Evolutionary conservation across 2,888 invertebrate genomes (phyloP).

Genomic region (Cryptops parisi): DNA sequence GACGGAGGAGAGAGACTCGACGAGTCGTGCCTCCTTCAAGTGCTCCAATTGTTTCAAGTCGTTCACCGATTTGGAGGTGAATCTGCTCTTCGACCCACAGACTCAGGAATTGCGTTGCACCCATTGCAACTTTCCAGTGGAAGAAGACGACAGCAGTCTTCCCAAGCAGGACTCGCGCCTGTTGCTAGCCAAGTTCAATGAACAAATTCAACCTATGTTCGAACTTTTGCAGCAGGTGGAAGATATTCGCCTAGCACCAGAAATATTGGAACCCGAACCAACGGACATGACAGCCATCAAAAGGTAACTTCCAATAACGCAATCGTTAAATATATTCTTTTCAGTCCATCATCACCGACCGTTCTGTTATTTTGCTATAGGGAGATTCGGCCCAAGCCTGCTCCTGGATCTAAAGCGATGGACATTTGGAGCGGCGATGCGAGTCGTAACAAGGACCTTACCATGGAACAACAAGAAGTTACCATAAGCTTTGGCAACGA

Average conservation of each 20-base stretch:
- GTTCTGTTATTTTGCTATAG: not conserved
- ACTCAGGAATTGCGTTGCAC: conserved; percentile 80
- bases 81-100: conserved; percentile 70
- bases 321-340: too few relatives aligned
- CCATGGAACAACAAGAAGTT: not conserved
- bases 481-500: not conserved
- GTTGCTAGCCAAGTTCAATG: conserved; percentile 80
- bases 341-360: not conserved
- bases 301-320: too few relatives aligned
- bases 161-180: conserved; percentile 86
- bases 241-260: conserved; percentile 80
- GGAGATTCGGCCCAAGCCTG: not conserved
- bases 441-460: not conserved
- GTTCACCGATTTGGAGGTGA: conserved; percentile 88
- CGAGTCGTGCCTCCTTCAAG: conserved; percentile 87
- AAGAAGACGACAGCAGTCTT: conserved; percentile 84
- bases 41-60: conserved; percentile 82
- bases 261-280: conserved; percentile 87
- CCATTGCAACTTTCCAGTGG: conserved; percentile 73
- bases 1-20: conserved; percentile 86
- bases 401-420: too few relatives aligned
- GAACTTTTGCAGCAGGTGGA: conserved; percentile 78
- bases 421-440: not conserved
- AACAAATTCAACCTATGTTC: conserved; percentile 84
- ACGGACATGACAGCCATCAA: conserved; percentile 34